These are phyloP conservation scores for Cryptocephalus primarius DNA, from an alignment of 2,888 invertebrate species.

Conservation along the genomic window DNA sequence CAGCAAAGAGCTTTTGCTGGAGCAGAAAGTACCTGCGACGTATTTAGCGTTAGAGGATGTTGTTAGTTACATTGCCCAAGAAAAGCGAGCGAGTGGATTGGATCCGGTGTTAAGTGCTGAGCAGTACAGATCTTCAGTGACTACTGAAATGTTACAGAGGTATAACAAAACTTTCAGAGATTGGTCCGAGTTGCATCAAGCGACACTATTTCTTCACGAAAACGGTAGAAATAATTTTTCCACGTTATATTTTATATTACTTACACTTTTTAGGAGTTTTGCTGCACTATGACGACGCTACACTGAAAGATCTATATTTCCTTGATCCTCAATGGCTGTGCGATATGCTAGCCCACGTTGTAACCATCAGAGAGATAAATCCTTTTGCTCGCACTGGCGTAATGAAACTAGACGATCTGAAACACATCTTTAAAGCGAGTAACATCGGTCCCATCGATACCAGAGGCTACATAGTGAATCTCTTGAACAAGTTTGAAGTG, in stretches of 20 bases:
- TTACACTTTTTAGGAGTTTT: conserved; percentile 56
- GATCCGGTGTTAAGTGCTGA: conserved; percentile 81
- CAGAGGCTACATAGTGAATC: conserved; percentile 73
- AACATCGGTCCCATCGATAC: conserved; percentile 60
- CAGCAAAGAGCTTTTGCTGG: conserved; percentile 79
- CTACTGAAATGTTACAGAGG: conserved; percentile 54
- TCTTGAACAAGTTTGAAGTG: conserved; percentile 94
- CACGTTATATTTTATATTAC: background rate
- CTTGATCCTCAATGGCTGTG: conserved; percentile 98
- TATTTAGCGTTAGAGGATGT: conserved; percentile 93
- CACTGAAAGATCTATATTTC: conserved; percentile 89
- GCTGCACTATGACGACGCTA: conserved; percentile 89
- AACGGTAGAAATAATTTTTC: conserved; percentile 52
- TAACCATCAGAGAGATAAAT: conserved; percentile 94
- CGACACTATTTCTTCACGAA: conserved; percentile 94
- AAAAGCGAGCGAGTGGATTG: conserved; percentile 52
- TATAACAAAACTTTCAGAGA: conserved; percentile 71
- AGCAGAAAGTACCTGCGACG: conserved; percentile 92
- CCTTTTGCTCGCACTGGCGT: conserved; percentile 86
- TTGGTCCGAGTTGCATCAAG: conserved; percentile 84
- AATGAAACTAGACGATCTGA: conserved; percentile 88
- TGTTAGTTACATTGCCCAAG: conserved; percentile 68
- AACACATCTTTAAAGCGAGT: conserved; percentile 85
- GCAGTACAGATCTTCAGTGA: conserved; percentile 55
- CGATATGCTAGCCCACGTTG: conserved; percentile 93